phyloP scores from a whole-genome alignment of 2,113 vertebrate genomes.

The Stictonetta naevosa region DNA sequence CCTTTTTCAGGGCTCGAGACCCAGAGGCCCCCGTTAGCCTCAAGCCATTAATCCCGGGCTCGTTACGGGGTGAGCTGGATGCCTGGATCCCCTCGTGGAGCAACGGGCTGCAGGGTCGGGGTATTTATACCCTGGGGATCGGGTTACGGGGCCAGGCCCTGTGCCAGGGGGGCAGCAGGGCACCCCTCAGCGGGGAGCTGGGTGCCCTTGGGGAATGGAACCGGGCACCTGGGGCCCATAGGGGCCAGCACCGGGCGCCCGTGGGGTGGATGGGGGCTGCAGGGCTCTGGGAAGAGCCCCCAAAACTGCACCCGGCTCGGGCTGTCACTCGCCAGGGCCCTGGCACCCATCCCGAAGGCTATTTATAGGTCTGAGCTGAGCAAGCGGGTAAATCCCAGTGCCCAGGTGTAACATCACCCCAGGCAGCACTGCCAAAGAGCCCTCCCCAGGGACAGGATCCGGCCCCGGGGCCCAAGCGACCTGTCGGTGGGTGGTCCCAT shows the following conservation, averaged over 20 bases:
- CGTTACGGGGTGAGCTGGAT: not conserved
- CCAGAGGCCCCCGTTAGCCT: not conserved
- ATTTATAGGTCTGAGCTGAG: not conserved
- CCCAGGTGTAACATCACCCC: not conserved
- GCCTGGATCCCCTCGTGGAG: not conserved
- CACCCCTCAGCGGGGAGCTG: fast-evolving
- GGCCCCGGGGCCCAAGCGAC: not conserved
- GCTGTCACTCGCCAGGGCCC: not conserved
- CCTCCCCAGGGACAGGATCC: not conserved
- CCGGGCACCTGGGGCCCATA: fast-evolving
- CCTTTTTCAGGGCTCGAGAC: not conserved
- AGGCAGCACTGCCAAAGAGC: not conserved
- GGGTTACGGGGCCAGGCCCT: not conserved
- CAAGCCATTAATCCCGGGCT: fast-evolving
- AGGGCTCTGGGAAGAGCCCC: not conserved
- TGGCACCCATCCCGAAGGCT: not conserved
- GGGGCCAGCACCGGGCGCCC: fast-evolving
- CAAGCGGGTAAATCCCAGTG: not conserved
- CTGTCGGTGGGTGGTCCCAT: not conserved
- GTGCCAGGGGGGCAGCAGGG: not conserved
- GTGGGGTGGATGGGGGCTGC: fast-evolving
- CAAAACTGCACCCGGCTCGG: no score
- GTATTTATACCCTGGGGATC: not conserved
- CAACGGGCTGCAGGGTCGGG: not conserved
- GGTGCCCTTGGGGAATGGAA: not conserved